Percentiles rank a stretch among this genome's conserved stretches.
These are phyloP conservation scores for Marisa cornuarietis DNA, from an alignment of 1,140 invertebrate genomes.

Conservation along the genomic window DNA sequence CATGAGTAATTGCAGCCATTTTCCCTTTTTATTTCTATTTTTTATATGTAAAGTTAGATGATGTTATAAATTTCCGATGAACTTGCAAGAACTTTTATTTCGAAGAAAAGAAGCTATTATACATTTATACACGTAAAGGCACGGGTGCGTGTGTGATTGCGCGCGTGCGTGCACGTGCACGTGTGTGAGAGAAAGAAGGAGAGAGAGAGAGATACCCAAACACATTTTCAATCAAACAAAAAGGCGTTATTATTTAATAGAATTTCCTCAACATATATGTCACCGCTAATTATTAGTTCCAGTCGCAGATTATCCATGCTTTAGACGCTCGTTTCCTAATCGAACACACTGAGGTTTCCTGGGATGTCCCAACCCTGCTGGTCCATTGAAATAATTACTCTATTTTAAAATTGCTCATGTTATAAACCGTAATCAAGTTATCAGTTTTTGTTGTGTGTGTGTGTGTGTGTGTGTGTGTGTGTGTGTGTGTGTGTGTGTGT, in stretches of 20 bases:
- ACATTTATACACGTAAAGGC: neutral
- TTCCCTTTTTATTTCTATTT: neutral
- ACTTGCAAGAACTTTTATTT: neutral
- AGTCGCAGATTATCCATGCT: no score
- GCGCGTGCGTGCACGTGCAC: neutral
- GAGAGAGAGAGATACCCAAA: no score
- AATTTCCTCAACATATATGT: no score
- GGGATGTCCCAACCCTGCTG: no score
- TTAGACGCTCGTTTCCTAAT: neutral
- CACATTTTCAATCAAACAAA: no score
- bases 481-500: no score
- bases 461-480: no score
- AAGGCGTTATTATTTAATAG: no score
- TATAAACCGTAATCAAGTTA: neutral
- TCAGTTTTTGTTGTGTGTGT: no score
- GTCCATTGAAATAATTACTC: neutral
- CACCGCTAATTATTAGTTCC: no score
- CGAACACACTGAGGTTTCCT: neutral
- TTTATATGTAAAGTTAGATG: neutral
- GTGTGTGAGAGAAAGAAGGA: neutral
- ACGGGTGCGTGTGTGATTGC: constrained; percentile 9
- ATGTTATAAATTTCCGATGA: neutral
- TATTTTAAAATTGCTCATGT: neutral
- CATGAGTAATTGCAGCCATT: neutral
- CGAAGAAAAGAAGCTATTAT: neutral